These are phyloP conservation scores for Xenus cinereus DNA, from an alignment of 2,113 vertebrate species.

Conservation along the genomic window DNA sequence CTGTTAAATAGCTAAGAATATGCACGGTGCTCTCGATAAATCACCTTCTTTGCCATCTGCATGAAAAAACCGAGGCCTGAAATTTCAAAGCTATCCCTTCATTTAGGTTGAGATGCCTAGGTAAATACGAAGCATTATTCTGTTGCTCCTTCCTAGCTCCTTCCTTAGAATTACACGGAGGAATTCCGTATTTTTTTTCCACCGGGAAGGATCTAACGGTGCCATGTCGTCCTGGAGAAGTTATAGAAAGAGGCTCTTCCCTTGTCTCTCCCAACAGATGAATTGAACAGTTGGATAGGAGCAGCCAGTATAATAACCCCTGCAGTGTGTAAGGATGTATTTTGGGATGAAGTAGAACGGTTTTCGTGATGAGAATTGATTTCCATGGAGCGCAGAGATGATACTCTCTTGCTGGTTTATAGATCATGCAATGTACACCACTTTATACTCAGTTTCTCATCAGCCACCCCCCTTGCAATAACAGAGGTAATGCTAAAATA, in stretches of 20 bases:
- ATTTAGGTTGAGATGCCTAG: not conserved
- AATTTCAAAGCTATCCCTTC: not conserved
- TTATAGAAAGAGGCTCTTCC: not conserved
- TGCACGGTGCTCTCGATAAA: not conserved
- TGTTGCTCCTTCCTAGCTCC: not conserved
- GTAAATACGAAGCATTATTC: not conserved
- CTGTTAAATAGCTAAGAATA: not conserved
- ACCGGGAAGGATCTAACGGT: not conserved
- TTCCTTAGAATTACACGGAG: not conserved
- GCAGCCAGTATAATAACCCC: not conserved
- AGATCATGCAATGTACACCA: not conserved
- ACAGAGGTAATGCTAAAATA: not conserved
- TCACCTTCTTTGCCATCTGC: not conserved
- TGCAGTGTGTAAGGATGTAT: not conserved
- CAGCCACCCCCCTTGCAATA: too few species aligned
- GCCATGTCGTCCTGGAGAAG: not conserved
- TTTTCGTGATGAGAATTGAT: not conserved
- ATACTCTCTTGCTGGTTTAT: not conserved
- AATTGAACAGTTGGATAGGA: not conserved
- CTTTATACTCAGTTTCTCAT: not conserved
- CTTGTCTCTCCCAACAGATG: not conserved
- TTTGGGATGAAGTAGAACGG: not conserved
- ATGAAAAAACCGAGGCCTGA: not conserved
- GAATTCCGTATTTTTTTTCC: not conserved
- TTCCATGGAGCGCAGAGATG: not conserved